phyloP scores from a whole-genome alignment of 2,113 vertebrate species.

The Eublepharis macularius region DNA sequence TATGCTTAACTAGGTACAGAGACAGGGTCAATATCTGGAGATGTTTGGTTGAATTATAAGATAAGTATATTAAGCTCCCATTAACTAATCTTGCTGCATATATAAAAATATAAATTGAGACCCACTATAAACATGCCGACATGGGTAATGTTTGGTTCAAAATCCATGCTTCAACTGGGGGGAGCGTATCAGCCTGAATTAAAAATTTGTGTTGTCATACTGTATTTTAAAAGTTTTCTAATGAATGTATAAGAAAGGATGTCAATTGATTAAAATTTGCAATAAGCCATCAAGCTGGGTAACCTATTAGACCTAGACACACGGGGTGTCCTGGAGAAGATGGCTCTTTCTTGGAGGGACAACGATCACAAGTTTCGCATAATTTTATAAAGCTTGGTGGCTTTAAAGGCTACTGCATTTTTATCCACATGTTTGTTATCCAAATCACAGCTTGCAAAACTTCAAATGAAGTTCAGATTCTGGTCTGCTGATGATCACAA shows the following conservation, averaged over 20 bases:
- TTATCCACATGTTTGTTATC: too few relatives aligned
- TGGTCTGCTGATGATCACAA: too few relatives aligned
- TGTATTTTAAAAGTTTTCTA: neutral
- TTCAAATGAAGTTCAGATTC: too few relatives aligned
- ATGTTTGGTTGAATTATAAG: neutral
- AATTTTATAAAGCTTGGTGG: too few relatives aligned
- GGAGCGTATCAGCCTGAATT: neutral
- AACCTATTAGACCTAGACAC: too few relatives aligned
- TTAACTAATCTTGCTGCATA: neutral
- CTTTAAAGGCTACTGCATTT: too few relatives aligned
- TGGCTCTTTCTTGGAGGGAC: too few relatives aligned
- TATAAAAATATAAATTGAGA: neutral
- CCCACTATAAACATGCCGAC: neutral
- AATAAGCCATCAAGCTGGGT: too few relatives aligned
- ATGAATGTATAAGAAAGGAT: neutral
- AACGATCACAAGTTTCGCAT: too few relatives aligned
- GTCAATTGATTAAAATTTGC: neutral
- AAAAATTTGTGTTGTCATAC: neutral
- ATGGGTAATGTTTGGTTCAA: neutral
- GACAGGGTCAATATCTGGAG: neutral
- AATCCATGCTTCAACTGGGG: neutral
- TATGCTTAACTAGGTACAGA: neutral
- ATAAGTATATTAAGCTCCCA: neutral
- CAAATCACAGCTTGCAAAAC: too few relatives aligned
- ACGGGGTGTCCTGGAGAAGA: too few relatives aligned